Percentiles rank a stretch among this genome's conserved stretches.
phyloP scores from a whole-genome alignment of 2,797 vertebrate species.

The Argya squamiceps region DNA sequence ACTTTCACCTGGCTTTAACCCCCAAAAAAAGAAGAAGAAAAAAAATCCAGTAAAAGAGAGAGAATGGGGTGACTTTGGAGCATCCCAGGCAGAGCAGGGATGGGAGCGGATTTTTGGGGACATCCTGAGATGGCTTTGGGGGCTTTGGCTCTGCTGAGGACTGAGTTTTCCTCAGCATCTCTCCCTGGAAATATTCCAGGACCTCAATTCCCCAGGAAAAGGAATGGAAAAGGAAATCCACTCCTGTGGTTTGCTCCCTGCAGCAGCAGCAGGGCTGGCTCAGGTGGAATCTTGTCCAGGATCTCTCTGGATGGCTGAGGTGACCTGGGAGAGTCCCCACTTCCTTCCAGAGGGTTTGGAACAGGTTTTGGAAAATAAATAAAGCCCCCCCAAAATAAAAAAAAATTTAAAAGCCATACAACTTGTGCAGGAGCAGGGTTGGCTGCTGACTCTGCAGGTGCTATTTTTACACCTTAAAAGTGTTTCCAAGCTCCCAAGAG shows the following conservation, averaged over 20 bases:
- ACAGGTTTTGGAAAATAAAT: neutral
- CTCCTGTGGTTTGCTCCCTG: neutral
- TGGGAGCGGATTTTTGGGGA: neutral
- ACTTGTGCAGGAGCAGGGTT: neutral
- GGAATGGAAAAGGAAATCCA: neutral
- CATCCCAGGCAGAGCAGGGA: neutral
- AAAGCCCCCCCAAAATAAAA: neutral
- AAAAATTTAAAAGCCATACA: neutral
- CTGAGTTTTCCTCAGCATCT: neutral
- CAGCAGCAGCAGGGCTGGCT: neutral
- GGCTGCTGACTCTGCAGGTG: neutral
- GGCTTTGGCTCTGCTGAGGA: neutral
- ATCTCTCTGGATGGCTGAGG: neutral
- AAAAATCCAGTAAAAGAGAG: neutral
- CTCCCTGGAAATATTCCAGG: neutral
- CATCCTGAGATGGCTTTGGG: neutral
- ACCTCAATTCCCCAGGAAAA: neutral
- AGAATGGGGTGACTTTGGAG: neutral
- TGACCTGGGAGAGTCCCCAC: neutral
- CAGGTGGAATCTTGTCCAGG: neutral
- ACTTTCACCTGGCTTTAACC: neutral
- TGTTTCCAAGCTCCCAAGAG: neutral
- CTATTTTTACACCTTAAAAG: constrained; percentile 1
- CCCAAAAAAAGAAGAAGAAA: neutral
- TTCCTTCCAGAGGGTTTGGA: neutral